Evolutionary conservation across 1,140 invertebrate species (phyloP).

Genomic region (Gryllus bimaculatus): DNA sequence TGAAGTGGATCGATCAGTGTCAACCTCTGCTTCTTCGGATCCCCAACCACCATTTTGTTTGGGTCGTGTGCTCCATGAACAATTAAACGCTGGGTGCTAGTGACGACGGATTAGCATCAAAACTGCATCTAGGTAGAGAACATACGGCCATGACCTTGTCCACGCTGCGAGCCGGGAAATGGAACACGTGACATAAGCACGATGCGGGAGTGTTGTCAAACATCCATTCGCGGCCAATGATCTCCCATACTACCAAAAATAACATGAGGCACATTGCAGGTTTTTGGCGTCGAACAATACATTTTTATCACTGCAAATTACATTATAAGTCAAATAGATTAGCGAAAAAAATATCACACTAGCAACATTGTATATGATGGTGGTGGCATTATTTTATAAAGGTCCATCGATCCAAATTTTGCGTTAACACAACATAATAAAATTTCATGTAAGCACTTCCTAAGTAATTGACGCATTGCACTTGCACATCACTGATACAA

Average conservation of each 20-base stretch:
- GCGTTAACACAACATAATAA: too few species aligned
- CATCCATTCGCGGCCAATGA: conserved; percentile 12
- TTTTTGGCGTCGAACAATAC: too few species aligned
- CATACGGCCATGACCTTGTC: conserved; percentile 12
- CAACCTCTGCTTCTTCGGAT: background rate
- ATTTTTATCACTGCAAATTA: too few species aligned
- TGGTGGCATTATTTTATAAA: too few species aligned
- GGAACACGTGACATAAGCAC: conserved; percentile 15
- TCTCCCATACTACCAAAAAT: background rate
- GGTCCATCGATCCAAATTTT: too few species aligned
- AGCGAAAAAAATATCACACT: background rate
- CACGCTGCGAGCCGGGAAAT: conserved; percentile 8
- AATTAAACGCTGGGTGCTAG: background rate
- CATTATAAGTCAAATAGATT: background rate
- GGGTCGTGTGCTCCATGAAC: background rate
- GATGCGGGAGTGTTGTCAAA: conserved; percentile 14
- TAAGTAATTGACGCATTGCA: too few species aligned
- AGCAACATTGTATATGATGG: background rate
- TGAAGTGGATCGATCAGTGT: conserved; percentile 15
- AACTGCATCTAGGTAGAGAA: background rate
- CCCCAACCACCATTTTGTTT: conserved; percentile 8
- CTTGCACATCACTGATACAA: too few species aligned
- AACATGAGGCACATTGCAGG: too few species aligned
- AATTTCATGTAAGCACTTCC: too few species aligned
- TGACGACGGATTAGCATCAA: background rate